Base-by-base conservation (phyloP, 1,140 invertebrate species). In the Myzus persicae region DNA sequence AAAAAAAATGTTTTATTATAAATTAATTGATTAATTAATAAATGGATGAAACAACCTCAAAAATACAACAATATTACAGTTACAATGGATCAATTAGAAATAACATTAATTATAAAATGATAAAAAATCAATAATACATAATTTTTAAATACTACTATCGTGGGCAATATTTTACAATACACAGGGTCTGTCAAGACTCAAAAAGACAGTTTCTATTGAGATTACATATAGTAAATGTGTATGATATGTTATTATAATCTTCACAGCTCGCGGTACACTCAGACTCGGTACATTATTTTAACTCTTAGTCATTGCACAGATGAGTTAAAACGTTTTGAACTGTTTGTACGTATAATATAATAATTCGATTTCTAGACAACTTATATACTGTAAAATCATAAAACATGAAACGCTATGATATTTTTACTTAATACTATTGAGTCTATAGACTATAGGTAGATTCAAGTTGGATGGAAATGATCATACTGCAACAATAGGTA, bases 11-110 rank as follows among this genome's bases (percentile, higher is more conserved):
- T 76, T 76, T 76, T 36, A 76, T 76, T 76, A 76, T n/a, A 76
- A 76, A 76, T 76, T 76, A 76, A 76, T 76, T 76, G 59, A 76
- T 76, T 76, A 76, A 76, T 76, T 18, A 14, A 76, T 76, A 76
- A 76, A 76, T 76, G 59, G 59, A 0, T 76, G 24, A 76, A 18
- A 76, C 11, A 76, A n/a, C 59, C 59, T 76, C 14, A 76, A 76
- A 76, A 76, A n/a, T 76, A 76, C 14, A 76, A n/a, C 14, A 18
- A 76, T 51, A 51, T 76, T 76, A 76, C 14, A 76, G 59, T 76
- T 76, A 76, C 31, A n/a, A 76, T n/a, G 59, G n/a, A n/a, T 76
- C 59, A 76, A 76, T 76, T 76, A n/a, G 31, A 76, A 76, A 76
- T 76, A 18, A 76, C 59, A 76, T 76, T 76, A n/a, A 76, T 76